A percentile compares a stretch with the other conserved stretches of the same genome.
Evolutionary conservation across 2,113 vertebrate species (phyloP).

Genomic region (Leucopsar rothschildi): DNA sequence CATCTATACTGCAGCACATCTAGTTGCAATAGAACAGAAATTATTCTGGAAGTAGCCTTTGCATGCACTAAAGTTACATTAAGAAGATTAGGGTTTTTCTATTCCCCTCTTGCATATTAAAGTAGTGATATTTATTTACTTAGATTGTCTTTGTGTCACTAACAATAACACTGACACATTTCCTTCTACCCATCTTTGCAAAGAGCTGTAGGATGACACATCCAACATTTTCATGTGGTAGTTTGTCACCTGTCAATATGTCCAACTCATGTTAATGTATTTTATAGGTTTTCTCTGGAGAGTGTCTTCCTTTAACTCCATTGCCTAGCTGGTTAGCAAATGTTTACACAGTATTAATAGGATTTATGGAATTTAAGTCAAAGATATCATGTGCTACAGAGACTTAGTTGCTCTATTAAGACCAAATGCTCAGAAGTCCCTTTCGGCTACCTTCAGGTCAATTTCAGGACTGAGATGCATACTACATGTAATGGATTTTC

Average conservation of each 20-base stretch:
- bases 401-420: background rate
- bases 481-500: background rate
- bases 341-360: background rate
- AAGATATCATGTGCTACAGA: background rate
- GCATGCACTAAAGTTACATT: background rate
- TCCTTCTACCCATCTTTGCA: background rate
- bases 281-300: background rate
- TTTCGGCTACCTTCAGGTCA: background rate
- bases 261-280: rapidly evolving
- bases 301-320: background rate
- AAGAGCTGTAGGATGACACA: background rate
- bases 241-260: background rate
- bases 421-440: background rate
- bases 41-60: background rate
- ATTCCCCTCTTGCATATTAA: background rate
- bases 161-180: background rate
- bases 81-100: background rate
- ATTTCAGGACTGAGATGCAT: background rate
- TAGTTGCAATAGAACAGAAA: background rate
- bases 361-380: background rate
- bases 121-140: background rate
- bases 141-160: background rate
- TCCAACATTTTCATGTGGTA: background rate
- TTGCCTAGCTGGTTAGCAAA: background rate
- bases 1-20: background rate